A percentile compares a stretch with the other conserved stretches of the same genome.
Evolutionary conservation across 1,140 invertebrate genomes (phyloP).

Genomic region (Drosophila ambigua): DNA sequence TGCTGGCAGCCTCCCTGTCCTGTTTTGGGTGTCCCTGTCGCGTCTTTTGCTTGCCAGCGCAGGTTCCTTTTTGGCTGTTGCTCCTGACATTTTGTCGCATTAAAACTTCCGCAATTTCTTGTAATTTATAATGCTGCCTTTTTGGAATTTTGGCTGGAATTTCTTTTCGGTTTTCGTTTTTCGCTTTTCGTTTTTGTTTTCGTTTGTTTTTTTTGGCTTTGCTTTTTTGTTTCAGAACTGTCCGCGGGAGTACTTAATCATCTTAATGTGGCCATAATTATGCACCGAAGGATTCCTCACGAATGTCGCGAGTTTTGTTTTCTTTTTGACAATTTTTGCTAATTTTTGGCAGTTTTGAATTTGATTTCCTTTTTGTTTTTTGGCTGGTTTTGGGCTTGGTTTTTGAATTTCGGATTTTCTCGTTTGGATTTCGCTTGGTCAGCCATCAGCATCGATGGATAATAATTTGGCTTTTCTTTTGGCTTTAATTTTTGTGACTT

Average conservation of each 20-base stretch:
- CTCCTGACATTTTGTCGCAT: constrained; percentile 77
- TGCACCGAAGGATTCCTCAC: constrained; percentile 51
- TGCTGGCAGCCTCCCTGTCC: neutral
- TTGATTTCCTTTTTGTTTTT: constrained; percentile 15
- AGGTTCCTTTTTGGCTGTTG: constrained; percentile 48
- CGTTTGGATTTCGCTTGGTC: constrained; percentile 8
- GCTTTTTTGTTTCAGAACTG: constrained; percentile 33
- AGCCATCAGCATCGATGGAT: constrained; percentile 19
- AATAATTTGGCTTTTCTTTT: constrained; percentile 2
- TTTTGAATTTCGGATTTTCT: constrained; percentile 26
- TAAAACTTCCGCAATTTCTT: constrained; percentile 79
- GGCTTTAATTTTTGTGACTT: constrained; percentile 2
- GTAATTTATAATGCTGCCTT: constrained; percentile 78
- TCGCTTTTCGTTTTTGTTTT: constrained; percentile 13
- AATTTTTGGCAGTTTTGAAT: constrained; percentile 11
- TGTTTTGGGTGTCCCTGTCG: constrained; percentile 39
- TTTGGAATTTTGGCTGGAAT: constrained; percentile 56
- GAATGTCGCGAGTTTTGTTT: constrained; percentile 49
- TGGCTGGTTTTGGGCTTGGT: neutral
- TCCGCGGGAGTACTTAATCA: constrained; percentile 67
- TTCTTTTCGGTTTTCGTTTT: neutral
- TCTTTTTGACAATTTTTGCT: constrained; percentile 17
- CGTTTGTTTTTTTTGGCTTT: constrained; percentile 12
- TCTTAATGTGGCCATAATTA: constrained; percentile 78
- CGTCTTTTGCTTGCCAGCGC: constrained; percentile 59